These are phyloP conservation scores for Sphecodes monilicornis DNA, from an alignment of 2,888 invertebrate species.

Conservation along the genomic window DNA sequence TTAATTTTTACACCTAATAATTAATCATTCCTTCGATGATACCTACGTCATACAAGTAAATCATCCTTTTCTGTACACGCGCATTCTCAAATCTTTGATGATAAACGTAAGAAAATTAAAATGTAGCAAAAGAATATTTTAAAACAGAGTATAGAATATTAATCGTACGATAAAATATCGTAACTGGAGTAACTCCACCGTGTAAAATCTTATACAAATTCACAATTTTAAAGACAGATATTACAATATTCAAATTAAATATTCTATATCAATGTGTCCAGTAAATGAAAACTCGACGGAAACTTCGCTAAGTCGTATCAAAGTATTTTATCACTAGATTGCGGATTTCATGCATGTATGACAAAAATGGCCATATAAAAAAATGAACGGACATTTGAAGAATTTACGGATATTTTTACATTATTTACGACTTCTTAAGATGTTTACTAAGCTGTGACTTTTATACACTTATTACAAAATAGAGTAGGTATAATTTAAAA, in stretches of 20 bases:
- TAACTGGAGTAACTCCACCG: too few relatives aligned
- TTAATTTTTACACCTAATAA: background rate
- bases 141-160: background rate
- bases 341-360: too few relatives aligned
- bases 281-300: background rate
- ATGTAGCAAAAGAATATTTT: background rate
- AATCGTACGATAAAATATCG: too few relatives aligned
- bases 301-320: background rate
- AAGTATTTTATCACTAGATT: background rate
- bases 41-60: background rate
- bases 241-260: background rate
- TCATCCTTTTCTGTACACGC: background rate
- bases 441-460: too few relatives aligned
- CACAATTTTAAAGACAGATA: background rate
- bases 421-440: too few relatives aligned
- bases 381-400: too few relatives aligned
- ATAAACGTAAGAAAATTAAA: background rate
- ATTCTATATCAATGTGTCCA: background rate
- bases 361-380: too few relatives aligned
- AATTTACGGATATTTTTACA: too few relatives aligned
- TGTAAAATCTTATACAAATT: background rate
- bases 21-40: background rate
- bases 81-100: too few relatives aligned
- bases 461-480: too few relatives aligned
- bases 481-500: too few relatives aligned